Base-by-base conservation (phyloP, 2,797 vertebrate species). In the Eospalax fontanierii region DNA sequence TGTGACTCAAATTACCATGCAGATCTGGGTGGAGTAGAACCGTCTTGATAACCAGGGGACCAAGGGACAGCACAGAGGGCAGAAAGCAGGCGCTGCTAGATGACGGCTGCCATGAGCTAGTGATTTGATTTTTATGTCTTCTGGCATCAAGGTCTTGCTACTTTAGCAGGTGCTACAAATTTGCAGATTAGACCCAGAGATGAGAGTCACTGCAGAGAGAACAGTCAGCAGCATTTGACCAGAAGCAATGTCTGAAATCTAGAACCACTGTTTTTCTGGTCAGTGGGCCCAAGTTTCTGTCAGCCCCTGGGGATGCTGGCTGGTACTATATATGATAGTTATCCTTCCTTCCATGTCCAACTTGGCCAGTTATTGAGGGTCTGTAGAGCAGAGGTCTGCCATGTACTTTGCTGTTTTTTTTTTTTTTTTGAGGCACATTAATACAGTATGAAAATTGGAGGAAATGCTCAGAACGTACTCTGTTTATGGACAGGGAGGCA, bases 81-180 rank as follows among this genome's bases (percentile, higher is more conserved):
- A 50, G n/a, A 26, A 75, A 63, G 33, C 50, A 24, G 66, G 54
- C n/a, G 11, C 61, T n/a, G 4, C 65, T 63, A 28, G 38, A 16
- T 30, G 0, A 1, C n/a, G 63, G 54, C 33, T 63, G 7, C 59
- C 9, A 24, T 14, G 21, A 78, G 22, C 57, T 21, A 4, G 33
- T 19, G 35, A 10, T 59, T 70, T n/a, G 50, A 66, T n/a, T 94
- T 85, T 86, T 90, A 61, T 43, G 0, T 90, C 70, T 89, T 12
- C 10, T 10, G 63, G 46, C 22, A 6, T 24, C 66, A 65, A 22
- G 46, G 57, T 86, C 79, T 84, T 46, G 16, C 33, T 46, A 40
- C 74, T 89, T 81, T 43, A 43, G 30, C 71, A 70, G 50, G 46
- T 43, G 28, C 63, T 74, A 4, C 26, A 83, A 59, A 85, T 26